Base-by-base conservation (phyloP, 1,140 invertebrate species). In the Goniozus legneri region DNA sequence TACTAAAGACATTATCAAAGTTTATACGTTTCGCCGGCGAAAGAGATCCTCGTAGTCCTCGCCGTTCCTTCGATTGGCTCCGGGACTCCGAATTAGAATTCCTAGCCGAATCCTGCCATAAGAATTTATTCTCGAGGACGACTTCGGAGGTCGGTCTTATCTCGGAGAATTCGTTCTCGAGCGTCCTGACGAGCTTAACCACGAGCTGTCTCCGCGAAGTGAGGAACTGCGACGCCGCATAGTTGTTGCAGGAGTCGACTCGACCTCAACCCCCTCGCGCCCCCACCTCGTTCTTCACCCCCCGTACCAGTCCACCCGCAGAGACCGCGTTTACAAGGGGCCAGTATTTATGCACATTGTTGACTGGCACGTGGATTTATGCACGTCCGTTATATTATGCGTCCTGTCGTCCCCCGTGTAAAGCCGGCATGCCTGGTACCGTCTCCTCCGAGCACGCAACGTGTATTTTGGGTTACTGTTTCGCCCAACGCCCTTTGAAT, bases 291-390 rank as follows among this genome's bases (percentile, higher is more conserved):
- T 34, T 48, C 15, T 37, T 36, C 49, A 34, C 55, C 42, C 54
- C 27, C 24, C 39, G 19, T 36, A 49, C 44, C 57, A 13, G 46
- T 40, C 47, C 56, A 55, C 41, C 54, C 52, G 43, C 46, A 62
- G 52, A 57, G 58, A 62, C 64, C 62, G 54, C 54, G 57, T 51
- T n/a, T 65, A 54, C 67, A 65, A 73, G 67, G 62, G 69, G 55
- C 57, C 56, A 71, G 71, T 75, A 76, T 76, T 76, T 75, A 76
- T 76, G 72, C 66, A 72, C 72, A 76, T 75, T 73, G 71, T 74
- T 75, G 73, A 75, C 69, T 75, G 72, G 63, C 72, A 73, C 60
- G 46, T 69, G 61, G 64, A 74, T 74, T 75, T 75, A 76, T 74
- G 70, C 64, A 65, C 72, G 69, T 75, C 71, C 67, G 69, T 73